Conservation (phyloP, 1,140 invertebrate species). For the Scylla paramamosain region DNA sequence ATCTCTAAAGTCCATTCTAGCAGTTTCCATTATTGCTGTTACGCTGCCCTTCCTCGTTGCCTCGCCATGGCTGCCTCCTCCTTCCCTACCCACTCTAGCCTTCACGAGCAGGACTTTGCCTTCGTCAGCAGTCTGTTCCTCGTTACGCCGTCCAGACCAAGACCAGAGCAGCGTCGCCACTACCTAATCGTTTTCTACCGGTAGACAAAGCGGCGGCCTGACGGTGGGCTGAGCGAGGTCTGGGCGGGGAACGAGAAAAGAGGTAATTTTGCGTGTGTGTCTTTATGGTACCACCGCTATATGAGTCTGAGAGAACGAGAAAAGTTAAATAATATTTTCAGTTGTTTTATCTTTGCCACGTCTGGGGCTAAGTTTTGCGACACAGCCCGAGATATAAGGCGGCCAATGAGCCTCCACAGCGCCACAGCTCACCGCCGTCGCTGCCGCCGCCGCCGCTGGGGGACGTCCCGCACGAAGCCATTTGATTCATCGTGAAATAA, state of each 20-base stretch:
- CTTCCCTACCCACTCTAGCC: too few species aligned
- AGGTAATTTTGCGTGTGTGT: not conserved
- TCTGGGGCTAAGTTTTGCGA: not conserved
- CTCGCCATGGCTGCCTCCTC: too few species aligned
- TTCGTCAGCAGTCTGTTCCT: not conserved
- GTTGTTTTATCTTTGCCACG: constrained; percentile 12
- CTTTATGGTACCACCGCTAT: not conserved
- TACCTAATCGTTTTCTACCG: not conserved
- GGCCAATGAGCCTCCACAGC: not conserved
- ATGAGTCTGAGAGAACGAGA: not conserved
- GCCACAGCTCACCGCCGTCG: not conserved
- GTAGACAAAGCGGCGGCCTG: not conserved
- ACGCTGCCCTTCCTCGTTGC: not conserved
- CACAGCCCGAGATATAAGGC: not conserved
- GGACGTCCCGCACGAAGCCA: constrained; percentile 17
- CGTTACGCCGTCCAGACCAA: not conserved
- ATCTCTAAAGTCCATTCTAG: not conserved
- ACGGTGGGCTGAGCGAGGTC: not conserved
- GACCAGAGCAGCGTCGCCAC: not conserved
- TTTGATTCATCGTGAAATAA: constrained; percentile 24
- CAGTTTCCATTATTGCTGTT: not conserved
- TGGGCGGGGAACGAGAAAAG: not conserved
- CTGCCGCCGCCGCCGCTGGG: not conserved
- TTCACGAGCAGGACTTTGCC: not conserved
- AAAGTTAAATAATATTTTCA: constrained; percentile 7